A percentile compares a stretch with the other conserved stretches of the same genome.
Conservation (phyloP, 23 tunicate genomes). For the Trididemnum clinides region DNA sequence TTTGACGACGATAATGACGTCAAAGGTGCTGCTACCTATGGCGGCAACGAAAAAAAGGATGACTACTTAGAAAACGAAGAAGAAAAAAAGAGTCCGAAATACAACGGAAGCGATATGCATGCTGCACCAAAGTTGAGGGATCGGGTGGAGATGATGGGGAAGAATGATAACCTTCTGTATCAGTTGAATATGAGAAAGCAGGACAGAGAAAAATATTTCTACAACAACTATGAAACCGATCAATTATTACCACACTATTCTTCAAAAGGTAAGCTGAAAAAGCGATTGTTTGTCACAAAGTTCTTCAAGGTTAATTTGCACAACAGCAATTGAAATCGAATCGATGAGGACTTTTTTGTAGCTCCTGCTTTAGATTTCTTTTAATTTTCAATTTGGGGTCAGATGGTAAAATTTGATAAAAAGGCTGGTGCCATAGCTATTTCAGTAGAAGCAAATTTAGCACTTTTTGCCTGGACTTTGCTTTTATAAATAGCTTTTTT, state of each 20-base stretch:
- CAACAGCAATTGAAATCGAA: no score
- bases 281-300: no score
- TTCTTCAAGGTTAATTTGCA: no score
- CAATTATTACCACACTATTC: background rate
- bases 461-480: no score
- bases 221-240: background rate
- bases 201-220: constrained; percentile 11
- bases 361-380: no score
- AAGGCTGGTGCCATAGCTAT: no score
- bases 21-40: background rate
- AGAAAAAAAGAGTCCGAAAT: background rate
- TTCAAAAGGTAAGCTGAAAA: background rate
- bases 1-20: background rate
- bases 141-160: background rate
- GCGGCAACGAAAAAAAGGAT: background rate
- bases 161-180: background rate
- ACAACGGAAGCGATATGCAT: background rate
- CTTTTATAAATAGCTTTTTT: no score
- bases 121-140: background rate
- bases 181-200: background rate
- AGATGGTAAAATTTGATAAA: no score
- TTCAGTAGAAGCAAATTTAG: no score
- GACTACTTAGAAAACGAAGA: no score
- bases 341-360: no score
- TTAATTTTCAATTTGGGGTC: no score